These are phyloP conservation scores for Cassiopea xamachana DNA, from an alignment of 30 jellyfish, hydroid and myxozoan species.

Conservation along the genomic window DNA sequence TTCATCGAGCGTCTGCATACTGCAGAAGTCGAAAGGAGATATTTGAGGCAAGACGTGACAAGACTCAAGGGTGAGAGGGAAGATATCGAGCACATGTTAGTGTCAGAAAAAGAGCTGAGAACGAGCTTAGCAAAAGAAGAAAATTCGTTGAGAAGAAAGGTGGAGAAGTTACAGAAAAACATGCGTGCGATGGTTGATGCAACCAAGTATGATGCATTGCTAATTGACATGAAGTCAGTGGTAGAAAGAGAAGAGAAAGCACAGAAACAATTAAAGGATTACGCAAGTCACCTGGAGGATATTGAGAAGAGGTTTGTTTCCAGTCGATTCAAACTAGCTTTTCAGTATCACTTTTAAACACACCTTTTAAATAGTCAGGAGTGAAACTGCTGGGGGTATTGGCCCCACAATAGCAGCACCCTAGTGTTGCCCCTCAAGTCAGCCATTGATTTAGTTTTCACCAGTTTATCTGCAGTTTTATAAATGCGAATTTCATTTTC, in stretches of 20 bases:
- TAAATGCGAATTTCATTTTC: too few relatives aligned
- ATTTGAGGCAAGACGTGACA: slow-evolving; percentile 27
- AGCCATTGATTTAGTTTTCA: too few relatives aligned
- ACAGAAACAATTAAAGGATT: slow-evolving; percentile 56
- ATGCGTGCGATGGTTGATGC: slow-evolving; percentile 44
- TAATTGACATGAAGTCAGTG: slow-evolving; percentile 62
- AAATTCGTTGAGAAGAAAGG: slow-evolving; percentile 31
- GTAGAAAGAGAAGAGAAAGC: slow-evolving; percentile 77
- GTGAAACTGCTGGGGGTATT: too few relatives aligned
- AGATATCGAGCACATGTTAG: slow-evolving; percentile 31
- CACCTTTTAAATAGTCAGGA: too few relatives aligned
- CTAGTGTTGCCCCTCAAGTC: too few relatives aligned
- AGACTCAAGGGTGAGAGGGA: slow-evolving; percentile 45
- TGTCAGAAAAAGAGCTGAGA: slow-evolving; percentile 36
- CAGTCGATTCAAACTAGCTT: too few relatives aligned
- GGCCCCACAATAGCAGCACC: too few relatives aligned
- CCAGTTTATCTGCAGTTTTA: too few relatives aligned
- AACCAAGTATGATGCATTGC: slow-evolving; percentile 59
- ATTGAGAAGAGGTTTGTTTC: slow-evolving; percentile 74
- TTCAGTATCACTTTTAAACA: too few relatives aligned
- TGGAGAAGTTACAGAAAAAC: slow-evolving; percentile 40
- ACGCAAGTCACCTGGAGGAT: slow-evolving; percentile 68
- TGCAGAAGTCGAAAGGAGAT: slow-evolving; percentile 66
- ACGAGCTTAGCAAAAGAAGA: slow-evolving; percentile 25
- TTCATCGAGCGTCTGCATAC: slow-evolving; percentile 83